Conservation (phyloP, 2,888 invertebrate species). For the Dasysyrphus tricinctus region DNA sequence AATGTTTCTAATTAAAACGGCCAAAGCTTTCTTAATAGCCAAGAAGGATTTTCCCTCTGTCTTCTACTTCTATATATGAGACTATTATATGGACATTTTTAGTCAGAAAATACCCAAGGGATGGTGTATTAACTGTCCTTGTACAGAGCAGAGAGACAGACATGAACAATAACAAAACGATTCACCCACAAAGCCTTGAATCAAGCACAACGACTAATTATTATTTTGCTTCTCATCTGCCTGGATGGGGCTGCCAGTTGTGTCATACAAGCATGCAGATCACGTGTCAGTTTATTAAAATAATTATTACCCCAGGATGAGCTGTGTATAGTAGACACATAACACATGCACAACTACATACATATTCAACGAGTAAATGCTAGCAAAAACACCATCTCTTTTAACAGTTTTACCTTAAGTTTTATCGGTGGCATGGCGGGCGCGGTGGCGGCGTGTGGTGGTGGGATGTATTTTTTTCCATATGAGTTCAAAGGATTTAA, state of each 20-base stretch:
- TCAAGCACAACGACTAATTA: conserved; percentile 70
- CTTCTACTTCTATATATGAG: not conserved
- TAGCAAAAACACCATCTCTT: conserved; percentile 1
- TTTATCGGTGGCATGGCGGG: conserved; percentile 8
- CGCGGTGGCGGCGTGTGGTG: not conserved
- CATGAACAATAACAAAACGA: conserved; percentile 18
- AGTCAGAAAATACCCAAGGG: conserved; percentile 18
- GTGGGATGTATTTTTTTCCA: not conserved
- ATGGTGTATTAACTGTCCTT: conserved; percentile 49
- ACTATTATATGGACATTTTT: conserved; percentile 13
- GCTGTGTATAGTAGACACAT: not conserved
- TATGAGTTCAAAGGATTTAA: conserved; percentile 65
- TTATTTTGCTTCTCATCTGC: conserved; percentile 60
- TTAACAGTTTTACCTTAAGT: conserved; percentile 60
- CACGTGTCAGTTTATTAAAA: conserved; percentile 76
- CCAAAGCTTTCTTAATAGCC: conserved; percentile 71
- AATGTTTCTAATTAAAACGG: conserved; percentile 73
- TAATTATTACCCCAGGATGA: conserved; percentile 69
- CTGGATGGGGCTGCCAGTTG: conserved; percentile 20
- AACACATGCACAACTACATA: not conserved
- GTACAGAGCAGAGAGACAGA: conserved; percentile 20
- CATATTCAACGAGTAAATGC: not conserved
- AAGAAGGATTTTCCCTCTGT: conserved; percentile 50
- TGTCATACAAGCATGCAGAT: conserved; percentile 72
- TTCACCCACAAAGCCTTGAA: conserved; percentile 44